Evolutionary conservation across 1,140 invertebrate genomes (phyloP).

Genomic region (Lucilia sericata): DNA sequence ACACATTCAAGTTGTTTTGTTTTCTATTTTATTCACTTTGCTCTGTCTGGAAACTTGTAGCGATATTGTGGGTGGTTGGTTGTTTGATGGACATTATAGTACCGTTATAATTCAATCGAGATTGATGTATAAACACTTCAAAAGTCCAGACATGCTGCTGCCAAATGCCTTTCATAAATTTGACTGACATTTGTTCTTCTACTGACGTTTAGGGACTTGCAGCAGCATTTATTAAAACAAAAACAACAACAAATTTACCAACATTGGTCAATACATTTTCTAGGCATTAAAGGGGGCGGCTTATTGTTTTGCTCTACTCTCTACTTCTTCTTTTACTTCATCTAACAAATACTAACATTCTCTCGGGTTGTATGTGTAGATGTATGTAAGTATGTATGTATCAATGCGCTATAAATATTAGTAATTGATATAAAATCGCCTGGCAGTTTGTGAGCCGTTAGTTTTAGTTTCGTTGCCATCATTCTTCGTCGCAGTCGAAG

Average conservation of each 20-base stretch:
- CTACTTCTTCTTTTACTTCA: too few relatives aligned
- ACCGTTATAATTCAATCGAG: neutral
- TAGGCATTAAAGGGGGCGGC: too few relatives aligned
- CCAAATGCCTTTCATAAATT: conserved; percentile 17
- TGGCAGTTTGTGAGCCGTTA: neutral
- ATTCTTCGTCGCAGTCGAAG: neutral
- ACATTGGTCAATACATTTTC: neutral
- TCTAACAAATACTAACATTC: too few relatives aligned
- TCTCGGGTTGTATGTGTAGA: too few relatives aligned
- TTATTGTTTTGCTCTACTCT: too few relatives aligned
- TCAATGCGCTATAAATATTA: neutral
- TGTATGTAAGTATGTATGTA: neutral
- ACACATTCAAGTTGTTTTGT: too few relatives aligned
- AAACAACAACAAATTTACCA: neutral
- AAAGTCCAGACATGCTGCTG: conserved; percentile 13
- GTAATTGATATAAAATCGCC: neutral
- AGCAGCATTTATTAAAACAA: neutral
- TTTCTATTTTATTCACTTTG: too few relatives aligned
- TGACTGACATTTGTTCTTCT: neutral
- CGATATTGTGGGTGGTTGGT: neutral
- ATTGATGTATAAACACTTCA: conserved; percentile 29
- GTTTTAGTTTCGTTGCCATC: neutral
- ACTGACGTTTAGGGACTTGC: neutral
- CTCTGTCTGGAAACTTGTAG: too few relatives aligned
- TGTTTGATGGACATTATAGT: neutral